Evolutionary conservation across 1,140 invertebrate genomes (phyloP).

Genomic region (Ridgeia piscesae): DNA sequence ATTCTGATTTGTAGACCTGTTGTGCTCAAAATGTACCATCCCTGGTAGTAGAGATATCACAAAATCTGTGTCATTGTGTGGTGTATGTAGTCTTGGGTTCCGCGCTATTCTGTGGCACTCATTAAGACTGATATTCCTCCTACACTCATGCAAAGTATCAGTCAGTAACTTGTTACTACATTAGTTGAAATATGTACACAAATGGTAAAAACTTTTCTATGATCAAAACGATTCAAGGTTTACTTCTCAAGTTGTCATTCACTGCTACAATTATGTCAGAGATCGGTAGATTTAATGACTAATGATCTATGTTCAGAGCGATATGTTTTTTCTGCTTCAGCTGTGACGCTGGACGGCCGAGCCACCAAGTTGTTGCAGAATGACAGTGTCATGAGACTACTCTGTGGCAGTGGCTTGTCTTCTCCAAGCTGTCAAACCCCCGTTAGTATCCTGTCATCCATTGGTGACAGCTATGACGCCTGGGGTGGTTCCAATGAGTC

Average conservation of each 20-base stretch:
- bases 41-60: not conserved
- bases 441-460: slow-evolving; percentile 5
- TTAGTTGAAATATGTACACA: too few relatives aligned
- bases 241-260: too few relatives aligned
- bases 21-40: not conserved
- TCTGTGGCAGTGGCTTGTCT: slow-evolving; percentile 13
- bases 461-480: slow-evolving; percentile 15
- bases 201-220: too few relatives aligned
- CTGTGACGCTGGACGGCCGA: slow-evolving; percentile 35
- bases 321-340: slow-evolving; percentile 31
- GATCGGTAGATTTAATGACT: not conserved
- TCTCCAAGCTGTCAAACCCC: slow-evolving; percentile 18
- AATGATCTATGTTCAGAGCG: not conserved
- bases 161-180: not conserved
- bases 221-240: too few relatives aligned
- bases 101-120: not conserved
- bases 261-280: not conserved
- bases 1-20: not conserved
- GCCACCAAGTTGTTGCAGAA: slow-evolving; percentile 29
- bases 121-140: not conserved
- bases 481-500: slow-evolving; percentile 36
- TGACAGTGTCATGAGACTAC: slow-evolving; percentile 9
- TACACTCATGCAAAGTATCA: not conserved
- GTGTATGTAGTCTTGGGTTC: not conserved
- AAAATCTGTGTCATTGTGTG: not conserved